Conservation (phyloP, 2,888 invertebrate genomes). For the Dryomyza anilis region DNA sequence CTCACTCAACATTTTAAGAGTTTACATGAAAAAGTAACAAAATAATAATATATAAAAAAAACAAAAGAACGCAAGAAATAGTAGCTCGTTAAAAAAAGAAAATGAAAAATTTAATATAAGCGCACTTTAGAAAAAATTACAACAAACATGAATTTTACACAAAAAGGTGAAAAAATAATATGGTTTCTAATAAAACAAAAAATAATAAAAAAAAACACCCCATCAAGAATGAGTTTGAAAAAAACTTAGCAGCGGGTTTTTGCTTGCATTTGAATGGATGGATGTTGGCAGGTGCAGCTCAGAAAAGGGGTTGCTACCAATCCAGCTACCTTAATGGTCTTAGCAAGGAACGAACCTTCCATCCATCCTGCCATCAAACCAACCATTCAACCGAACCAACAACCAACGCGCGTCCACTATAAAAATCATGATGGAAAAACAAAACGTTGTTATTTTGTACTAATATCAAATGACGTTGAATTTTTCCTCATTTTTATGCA, state of each 20-base stretch:
- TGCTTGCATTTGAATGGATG: not conserved
- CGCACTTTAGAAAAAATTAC: conserved; percentile 15
- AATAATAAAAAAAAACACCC: conserved; percentile 12
- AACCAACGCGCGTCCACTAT: too few relatives aligned
- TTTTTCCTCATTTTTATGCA: not conserved
- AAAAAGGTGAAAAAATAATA: conserved; percentile 11
- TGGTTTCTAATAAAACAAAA: not conserved
- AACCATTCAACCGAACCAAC: too few relatives aligned
- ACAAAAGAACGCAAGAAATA: not conserved
- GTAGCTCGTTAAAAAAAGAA: conserved; percentile 24
- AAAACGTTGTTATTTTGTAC: not conserved
- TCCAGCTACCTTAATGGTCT: too few relatives aligned
- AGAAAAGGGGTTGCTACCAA: conserved; percentile 11
- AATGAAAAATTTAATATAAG: conserved; percentile 31
- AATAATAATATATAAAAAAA: conserved; percentile 5
- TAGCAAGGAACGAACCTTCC: too few relatives aligned
- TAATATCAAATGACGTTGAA: not conserved
- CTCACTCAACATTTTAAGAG: conserved; percentile 10
- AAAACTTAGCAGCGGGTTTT: too few relatives aligned
- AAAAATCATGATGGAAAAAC: too few relatives aligned
- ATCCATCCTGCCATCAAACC: too few relatives aligned
- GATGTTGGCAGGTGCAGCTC: not conserved
- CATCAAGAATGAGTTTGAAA: not conserved
- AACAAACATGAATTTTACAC: not conserved
- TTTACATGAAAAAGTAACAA: conserved; percentile 5